Evolutionary conservation across 1,140 invertebrate species (phyloP).

Genomic region (Cydia strobilella): DNA sequence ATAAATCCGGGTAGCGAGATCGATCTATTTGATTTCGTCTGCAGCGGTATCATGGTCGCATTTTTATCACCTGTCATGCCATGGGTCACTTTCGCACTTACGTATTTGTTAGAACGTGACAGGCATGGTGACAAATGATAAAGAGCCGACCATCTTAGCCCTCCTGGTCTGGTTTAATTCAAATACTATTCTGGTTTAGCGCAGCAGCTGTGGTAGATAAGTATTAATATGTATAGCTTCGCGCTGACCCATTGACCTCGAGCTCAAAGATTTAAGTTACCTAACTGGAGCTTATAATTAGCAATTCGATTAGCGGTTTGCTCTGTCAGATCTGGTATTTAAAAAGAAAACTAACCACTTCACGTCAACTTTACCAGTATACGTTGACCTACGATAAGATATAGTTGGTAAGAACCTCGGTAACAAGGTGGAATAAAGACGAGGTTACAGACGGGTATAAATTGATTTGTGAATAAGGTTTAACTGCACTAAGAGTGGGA

Average conservation of each 20-base stretch:
- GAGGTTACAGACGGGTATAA: too few species aligned
- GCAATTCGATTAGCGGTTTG: slow-evolving; percentile 6
- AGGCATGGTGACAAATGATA: too few species aligned
- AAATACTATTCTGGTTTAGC: neutral
- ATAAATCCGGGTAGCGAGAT: too few species aligned
- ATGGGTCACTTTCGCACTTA: too few species aligned
- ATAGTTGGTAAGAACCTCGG: too few species aligned
- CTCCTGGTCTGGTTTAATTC: neutral
- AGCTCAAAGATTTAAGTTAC: neutral
- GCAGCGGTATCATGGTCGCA: too few species aligned
- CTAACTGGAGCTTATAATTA: slow-evolving; percentile 15
- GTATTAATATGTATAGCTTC: slow-evolving; percentile 7
- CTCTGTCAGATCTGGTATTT: neutral
- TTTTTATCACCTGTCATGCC: too few species aligned
- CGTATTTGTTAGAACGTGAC: too few species aligned
- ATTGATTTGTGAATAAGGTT: neutral
- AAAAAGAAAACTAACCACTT: too few species aligned
- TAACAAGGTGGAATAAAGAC: too few species aligned
- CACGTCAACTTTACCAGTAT: neutral
- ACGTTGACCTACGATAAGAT: neutral
- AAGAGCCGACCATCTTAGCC: too few species aligned
- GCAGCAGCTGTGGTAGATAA: neutral
- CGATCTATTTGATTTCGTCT: too few species aligned
- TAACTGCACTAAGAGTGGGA: neutral
- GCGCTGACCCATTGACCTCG: slow-evolving; percentile 9